phyloP scores from a whole-genome alignment of 1,140 invertebrate genomes.

The Euglossa dilemma region DNA sequence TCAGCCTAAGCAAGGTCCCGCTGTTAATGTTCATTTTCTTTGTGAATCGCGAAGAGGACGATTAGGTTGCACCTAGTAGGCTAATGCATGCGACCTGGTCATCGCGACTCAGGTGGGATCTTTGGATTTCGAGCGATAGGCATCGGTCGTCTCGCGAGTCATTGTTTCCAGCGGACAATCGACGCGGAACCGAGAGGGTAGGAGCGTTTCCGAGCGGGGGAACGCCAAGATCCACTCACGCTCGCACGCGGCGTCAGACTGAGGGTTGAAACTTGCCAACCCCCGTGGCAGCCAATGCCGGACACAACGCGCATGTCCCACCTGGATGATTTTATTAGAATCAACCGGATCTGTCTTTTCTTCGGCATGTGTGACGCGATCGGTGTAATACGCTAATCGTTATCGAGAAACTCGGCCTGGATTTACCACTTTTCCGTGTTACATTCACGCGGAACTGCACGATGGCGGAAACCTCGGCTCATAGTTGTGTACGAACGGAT shows the following conservation, averaged over 20 bases:
- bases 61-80: neutral
- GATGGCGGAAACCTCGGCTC: too few relatives aligned
- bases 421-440: too few relatives aligned
- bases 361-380: neutral
- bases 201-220: constrained; percentile 20
- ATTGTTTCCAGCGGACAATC: constrained; percentile 39
- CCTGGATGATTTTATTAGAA: constrained; percentile 33
- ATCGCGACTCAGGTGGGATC: constrained; percentile 53
- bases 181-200: neutral
- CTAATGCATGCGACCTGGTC: neutral
- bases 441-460: too few relatives aligned
- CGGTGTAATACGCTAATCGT: neutral
- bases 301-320: constrained; percentile 50
- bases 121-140: constrained; percentile 36
- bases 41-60: neutral
- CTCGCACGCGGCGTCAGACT: constrained; percentile 80
- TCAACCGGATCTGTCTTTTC: constrained; percentile 28
- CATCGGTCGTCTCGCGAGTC: constrained; percentile 48
- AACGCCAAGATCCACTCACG: constrained; percentile 66
- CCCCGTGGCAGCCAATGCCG: constrained; percentile 36
- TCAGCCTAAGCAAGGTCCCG: neutral
- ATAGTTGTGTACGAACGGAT: too few relatives aligned
- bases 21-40: neutral
- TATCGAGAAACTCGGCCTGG: too few relatives aligned
- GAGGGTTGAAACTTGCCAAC: constrained; percentile 66